A percentile compares a stretch with the other conserved stretches of the same genome.
Evolutionary conservation across 2,888 invertebrate species (phyloP).

Genomic region (Oligia fasciuncula): DNA sequence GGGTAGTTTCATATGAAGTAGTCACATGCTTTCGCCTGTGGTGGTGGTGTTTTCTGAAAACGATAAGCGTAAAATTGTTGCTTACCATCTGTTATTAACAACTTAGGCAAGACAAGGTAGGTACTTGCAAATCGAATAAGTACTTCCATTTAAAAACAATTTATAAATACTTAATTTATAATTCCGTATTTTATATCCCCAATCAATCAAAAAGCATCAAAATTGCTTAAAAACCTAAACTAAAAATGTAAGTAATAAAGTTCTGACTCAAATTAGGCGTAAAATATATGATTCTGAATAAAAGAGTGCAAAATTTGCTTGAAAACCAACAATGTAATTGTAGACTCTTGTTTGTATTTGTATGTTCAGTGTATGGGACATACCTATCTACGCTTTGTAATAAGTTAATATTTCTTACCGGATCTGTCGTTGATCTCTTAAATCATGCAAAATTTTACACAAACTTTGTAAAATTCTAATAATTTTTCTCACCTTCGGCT

Average conservation of each 20-base stretch:
- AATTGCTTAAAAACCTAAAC: not conserved
- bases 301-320: not conserved
- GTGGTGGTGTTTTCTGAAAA: constrained; percentile 85
- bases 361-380: not conserved
- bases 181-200: not conserved
- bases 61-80: constrained; percentile 74
- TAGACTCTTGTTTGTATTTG: not conserved
- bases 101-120: not conserved
- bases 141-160: no score
- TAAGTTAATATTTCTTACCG: not conserved
- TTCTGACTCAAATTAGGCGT: not conserved
- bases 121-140: not conserved
- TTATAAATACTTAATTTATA: not conserved
- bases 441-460: not conserved
- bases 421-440: not conserved
- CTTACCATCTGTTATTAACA: constrained; percentile 70
- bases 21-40: constrained; percentile 84
- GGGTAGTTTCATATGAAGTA: constrained; percentile 77
- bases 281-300: not conserved
- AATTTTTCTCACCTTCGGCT: constrained; percentile 88
- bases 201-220: not conserved
- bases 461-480: no score
- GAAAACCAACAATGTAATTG: not conserved
- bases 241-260: not conserved
- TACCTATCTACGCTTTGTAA: not conserved